A percentile compares a stretch with the other conserved stretches of the same genome.
phyloP scores from a whole-genome alignment of 2,888 invertebrate species.

The Linnaemya tessellans region DNA sequence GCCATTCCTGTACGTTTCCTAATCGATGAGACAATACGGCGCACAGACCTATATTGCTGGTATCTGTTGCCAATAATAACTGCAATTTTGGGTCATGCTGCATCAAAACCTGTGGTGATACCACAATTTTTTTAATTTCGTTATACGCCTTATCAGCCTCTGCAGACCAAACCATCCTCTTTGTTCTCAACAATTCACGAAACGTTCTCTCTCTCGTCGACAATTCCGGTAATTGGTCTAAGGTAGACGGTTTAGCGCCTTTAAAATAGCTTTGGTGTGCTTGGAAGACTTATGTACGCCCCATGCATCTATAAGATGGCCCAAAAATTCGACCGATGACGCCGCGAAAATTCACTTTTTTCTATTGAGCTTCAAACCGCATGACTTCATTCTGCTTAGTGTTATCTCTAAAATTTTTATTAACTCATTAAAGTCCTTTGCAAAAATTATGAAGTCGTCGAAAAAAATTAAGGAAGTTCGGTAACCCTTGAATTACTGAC shows the following conservation, averaged over 20 bases:
- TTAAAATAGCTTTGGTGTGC: constrained; percentile 36
- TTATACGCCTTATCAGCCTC: background rate
- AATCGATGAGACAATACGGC: background rate
- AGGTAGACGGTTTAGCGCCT: constrained; percentile 19
- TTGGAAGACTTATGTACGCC: constrained; percentile 55
- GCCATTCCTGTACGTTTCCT: background rate
- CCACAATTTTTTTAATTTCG: background rate
- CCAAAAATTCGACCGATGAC: constrained; percentile 46
- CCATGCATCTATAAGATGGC: constrained; percentile 52
- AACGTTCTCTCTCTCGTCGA: constrained; percentile 16
- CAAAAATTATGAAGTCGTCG: constrained; percentile 39
- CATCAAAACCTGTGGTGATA: constrained; percentile 27
- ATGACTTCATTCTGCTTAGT: background rate
- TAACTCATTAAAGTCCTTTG: constrained; percentile 24
- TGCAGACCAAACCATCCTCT: background rate
- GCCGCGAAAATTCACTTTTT: constrained; percentile 47
- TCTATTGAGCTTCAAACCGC: constrained; percentile 3
- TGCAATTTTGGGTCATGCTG: constrained; percentile 38
- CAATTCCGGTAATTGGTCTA: constrained; percentile 42
- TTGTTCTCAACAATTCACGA: constrained; percentile 4
- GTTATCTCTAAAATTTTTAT: constrained; percentile 12
- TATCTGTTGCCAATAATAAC: background rate
- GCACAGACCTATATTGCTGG: background rate
- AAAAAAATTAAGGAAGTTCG: constrained; percentile 42
- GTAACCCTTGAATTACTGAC: constrained; percentile 1